These are phyloP conservation scores for Macquaria australasica DNA, from an alignment of 2,113 vertebrate species.

Conservation along the genomic window DNA sequence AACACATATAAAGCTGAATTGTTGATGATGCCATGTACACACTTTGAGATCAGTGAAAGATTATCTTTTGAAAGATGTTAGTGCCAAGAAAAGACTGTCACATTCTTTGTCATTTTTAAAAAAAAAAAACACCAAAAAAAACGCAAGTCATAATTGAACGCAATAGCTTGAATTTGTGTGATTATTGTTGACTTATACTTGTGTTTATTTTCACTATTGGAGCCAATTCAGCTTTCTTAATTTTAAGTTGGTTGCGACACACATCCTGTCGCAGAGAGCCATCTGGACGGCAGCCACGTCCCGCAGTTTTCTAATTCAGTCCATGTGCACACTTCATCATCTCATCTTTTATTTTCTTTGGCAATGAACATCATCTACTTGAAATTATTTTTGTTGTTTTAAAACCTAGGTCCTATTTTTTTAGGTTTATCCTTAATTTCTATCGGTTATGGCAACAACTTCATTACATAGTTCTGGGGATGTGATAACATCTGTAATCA, in stretches of 20 bases:
- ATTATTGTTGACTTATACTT: background rate
- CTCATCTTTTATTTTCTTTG: slow-evolving; percentile 2
- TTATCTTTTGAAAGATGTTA: background rate
- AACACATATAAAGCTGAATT: background rate
- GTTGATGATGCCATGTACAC: background rate
- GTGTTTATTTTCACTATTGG: background rate
- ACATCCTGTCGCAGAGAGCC: slow-evolving; percentile 4
- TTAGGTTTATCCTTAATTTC: background rate
- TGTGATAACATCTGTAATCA: slow-evolving; percentile 16
- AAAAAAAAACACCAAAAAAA: background rate
- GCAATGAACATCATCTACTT: slow-evolving; percentile 23
- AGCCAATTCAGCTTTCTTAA: background rate
- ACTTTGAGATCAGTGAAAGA: background rate
- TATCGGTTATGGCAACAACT: background rate
- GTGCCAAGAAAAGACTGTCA: background rate
- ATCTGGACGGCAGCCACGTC: background rate
- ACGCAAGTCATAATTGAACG: background rate
- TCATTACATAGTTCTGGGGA: background rate
- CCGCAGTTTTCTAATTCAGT: background rate
- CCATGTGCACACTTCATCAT: background rate
- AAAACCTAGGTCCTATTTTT: slow-evolving; percentile 14
- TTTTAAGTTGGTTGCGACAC: background rate
- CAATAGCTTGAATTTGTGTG: background rate
- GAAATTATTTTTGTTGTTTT: slow-evolving; percentile 9
- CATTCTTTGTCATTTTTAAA: background rate